phyloP scores from a whole-genome alignment of 2,797 vertebrate species.

The Remorina albescens region DNA sequence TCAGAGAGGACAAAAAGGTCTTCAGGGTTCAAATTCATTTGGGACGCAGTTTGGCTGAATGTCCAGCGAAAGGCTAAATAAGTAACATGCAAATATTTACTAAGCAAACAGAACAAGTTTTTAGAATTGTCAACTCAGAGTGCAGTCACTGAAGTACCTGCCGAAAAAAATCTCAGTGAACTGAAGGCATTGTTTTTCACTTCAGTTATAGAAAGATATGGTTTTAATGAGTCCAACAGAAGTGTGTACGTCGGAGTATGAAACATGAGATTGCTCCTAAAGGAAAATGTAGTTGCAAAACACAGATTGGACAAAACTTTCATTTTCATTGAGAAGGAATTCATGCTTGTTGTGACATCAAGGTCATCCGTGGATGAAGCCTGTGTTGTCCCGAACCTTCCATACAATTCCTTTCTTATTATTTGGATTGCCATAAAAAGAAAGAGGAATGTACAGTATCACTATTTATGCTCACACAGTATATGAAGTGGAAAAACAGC shows the following conservation, averaged over 20 bases:
- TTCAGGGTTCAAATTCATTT: conserved; percentile 45
- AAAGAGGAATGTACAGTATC: background rate
- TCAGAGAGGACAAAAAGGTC: conserved; percentile 64
- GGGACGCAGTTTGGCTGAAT: conserved; percentile 24
- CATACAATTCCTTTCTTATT: conserved; percentile 4
- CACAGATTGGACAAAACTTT: background rate
- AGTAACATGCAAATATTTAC: conserved; percentile 77
- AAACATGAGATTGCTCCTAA: background rate
- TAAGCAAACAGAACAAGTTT: conserved; percentile 37
- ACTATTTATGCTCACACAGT: too few relatives aligned
- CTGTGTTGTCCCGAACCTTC: conserved; percentile 16
- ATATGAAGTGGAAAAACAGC: background rate
- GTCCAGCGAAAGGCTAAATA: conserved; percentile 52
- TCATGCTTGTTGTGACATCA: conserved; percentile 37
- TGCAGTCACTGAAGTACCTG: conserved; percentile 10
- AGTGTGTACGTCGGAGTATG: background rate
- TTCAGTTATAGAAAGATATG: too few relatives aligned
- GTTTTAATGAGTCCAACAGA: background rate
- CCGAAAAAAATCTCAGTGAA: conserved; percentile 32
- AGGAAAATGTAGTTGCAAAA: conserved; percentile 17
- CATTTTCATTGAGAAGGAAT: conserved; percentile 11
- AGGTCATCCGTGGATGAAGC: conserved; percentile 12
- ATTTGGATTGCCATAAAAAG: conserved; percentile 9
- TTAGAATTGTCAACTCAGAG: conserved; percentile 44
- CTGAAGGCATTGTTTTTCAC: conserved; percentile 24